Conservation (phyloP, 64 coral and sea anemone genomes). For the Pocillopora verrucosa region DNA sequence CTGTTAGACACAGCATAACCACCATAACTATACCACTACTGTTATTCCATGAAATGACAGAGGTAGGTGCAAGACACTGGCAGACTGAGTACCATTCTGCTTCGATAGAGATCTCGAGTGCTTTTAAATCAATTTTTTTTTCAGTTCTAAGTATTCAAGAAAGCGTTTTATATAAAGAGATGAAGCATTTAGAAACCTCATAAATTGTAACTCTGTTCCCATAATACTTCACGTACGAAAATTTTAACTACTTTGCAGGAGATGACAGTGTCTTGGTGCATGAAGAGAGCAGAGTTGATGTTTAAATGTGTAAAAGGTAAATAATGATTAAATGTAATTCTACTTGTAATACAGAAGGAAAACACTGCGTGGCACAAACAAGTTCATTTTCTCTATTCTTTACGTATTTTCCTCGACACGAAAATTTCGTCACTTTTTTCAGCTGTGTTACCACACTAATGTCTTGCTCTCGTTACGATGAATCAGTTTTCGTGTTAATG, state of each 20-base stretch:
- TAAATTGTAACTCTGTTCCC: background rate
- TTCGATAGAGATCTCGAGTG: no score
- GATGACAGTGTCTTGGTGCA: conserved; percentile 95
- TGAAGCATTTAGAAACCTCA: background rate
- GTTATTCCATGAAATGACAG: conserved; percentile 94
- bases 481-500: no score
- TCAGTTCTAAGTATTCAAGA: no score
- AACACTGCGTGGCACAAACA: no score
- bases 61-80: conserved; percentile 42
- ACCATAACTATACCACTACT: conserved; percentile 92
- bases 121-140: background rate
- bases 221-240: background rate
- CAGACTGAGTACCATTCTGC: background rate
- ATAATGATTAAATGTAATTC: background rate
- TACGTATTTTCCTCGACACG: no score
- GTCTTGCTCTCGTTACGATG: no score
- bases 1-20: conserved; percentile 84
- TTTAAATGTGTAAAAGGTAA: conserved; percentile 96
- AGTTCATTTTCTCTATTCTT: no score
- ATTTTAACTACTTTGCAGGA: conserved; percentile 46
- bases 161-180: no score
- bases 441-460: no score
- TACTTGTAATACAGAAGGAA: no score
- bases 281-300: conserved; percentile 90
- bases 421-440: no score